Evolutionary conservation across 2,888 invertebrate genomes (phyloP), one percentile per base, ranked within the genome.

Genomic region (Trichopria drosophilae): DNA sequence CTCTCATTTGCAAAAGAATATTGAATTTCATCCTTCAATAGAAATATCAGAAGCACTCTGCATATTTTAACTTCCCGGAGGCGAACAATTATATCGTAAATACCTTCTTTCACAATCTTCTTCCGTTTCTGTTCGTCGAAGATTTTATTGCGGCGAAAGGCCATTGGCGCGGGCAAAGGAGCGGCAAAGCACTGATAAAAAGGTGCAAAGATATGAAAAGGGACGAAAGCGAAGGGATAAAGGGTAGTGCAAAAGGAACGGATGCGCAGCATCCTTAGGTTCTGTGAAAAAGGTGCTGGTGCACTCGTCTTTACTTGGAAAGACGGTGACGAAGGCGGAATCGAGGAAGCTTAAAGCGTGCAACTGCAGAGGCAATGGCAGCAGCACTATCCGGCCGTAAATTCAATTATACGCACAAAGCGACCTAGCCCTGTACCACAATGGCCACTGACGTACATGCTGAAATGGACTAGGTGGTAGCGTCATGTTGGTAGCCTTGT

Each of bases 381-480:
- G 60, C 51, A 55, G 56, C 57, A 60, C 61, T 61, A 63, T 60
- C 61, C 62, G 62, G 58, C 66, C 61, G 63, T 64, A 68, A 70
- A 69, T 71, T 64, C 69, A 71, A 68, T 70, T 71, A 69, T 63
- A 68, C 65, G 68, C 67, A 71, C 71, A 71, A 71, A 70, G 71
- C 65, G 65, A 60, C 61, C 54, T 6, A 18, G 56, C 57, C 51
- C 59, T 57, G 51, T 53, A 60, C 68, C 69, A 58, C 65, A 65
- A 49, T 54, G 52, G 63, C 63, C 63, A 53, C 64, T 56, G 55
- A 57, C 35, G 32, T 22, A 51, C 51, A 47, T 43, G 46, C 47
- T 16, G 40, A 39, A 42, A 48, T 35, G 48, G 40, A 46, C 22
- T 49, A 39, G 29, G 32, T 47, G 31, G 44, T 29, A 29, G 39